Evolutionary conservation across 1,140 invertebrate genomes (phyloP).

Genomic region (Drosophila willistoni): DNA sequence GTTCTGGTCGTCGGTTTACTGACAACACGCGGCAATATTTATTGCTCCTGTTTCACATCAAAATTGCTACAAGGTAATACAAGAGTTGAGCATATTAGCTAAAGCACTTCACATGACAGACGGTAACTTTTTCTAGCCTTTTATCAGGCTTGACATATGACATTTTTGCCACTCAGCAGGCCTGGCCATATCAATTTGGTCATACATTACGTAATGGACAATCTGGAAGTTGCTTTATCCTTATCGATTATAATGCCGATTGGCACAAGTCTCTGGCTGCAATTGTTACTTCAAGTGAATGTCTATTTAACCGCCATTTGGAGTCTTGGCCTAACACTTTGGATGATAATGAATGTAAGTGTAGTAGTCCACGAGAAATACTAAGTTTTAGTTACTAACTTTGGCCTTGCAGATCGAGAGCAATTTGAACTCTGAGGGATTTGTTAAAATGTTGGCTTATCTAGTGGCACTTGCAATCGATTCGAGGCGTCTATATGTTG

Average conservation of each 20-base stretch:
- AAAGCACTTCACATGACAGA: not conserved
- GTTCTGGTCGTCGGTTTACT: constrained; percentile 4
- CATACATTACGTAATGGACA: not conserved
- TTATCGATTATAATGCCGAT: constrained; percentile 19
- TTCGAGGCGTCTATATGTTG: constrained; percentile 11
- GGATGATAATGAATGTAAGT: constrained; percentile 29
- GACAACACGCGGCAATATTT: constrained; percentile 46
- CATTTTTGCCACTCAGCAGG: not conserved
- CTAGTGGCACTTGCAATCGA: constrained; percentile 41
- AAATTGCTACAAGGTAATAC: not conserved
- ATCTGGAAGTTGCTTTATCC: constrained; percentile 4
- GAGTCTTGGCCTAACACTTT: constrained; percentile 12
- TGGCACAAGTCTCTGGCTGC: constrained; percentile 9
- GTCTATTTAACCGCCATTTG: constrained; percentile 11
- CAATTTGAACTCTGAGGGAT: constrained; percentile 24
- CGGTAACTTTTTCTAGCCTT: not conserved
- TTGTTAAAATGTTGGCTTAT: constrained; percentile 37
- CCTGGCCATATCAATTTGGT: not conserved
- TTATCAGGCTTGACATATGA: not conserved
- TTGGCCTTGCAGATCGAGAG: not conserved
- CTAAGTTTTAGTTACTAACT: not conserved
- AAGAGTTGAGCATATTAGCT: constrained; percentile 21
- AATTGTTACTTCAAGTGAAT: constrained; percentile 30
- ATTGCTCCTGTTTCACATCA: constrained; percentile 41
- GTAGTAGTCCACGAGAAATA: not conserved